Evolutionary conservation across 92 coral and sea anemone species (phyloP).

Genomic region (Epizoanthus scotinus): DNA sequence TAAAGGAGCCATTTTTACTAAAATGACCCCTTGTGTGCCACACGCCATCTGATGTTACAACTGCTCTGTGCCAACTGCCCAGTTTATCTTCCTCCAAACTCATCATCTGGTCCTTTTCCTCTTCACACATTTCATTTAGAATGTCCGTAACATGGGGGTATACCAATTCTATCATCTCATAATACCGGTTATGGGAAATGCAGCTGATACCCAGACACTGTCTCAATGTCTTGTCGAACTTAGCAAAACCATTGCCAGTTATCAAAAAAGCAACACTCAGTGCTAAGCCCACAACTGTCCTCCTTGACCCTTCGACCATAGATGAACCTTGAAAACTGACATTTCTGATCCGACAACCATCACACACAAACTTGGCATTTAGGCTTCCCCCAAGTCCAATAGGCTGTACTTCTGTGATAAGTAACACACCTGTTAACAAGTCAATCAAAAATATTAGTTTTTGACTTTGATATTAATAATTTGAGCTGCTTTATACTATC

Average conservation of each 20-base stretch:
- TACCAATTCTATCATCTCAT: constrained; percentile 45
- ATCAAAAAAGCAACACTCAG: constrained; percentile 59
- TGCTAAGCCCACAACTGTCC: constrained; percentile 62
- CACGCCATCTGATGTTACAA: constrained; percentile 70
- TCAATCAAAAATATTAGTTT: too few species aligned
- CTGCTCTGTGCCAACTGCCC: constrained; percentile 60
- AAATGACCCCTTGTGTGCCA: constrained; percentile 71
- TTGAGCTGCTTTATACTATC: too few species aligned
- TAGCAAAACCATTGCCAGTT: constrained; percentile 58
- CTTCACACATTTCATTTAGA: constrained; percentile 52
- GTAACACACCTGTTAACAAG: too few species aligned
- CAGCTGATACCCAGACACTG: constrained; percentile 50
- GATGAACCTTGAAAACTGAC: constrained; percentile 47
- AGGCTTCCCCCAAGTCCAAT: too few species aligned
- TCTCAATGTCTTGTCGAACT: constrained; percentile 48
- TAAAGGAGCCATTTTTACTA: constrained; percentile 51
- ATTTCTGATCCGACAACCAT: constrained; percentile 22
- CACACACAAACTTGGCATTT: too few species aligned
- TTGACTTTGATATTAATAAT: too few species aligned
- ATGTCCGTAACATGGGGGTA: constrained; percentile 53
- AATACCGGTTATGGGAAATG: constrained; percentile 46
- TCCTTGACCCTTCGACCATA: constrained; percentile 48
- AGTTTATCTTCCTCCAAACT: constrained; percentile 9
- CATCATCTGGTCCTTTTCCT: constrained; percentile 50
- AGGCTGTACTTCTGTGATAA: too few species aligned